Percentiles rank a stretch among this genome's conserved stretches.
Evolutionary conservation across 1,140 invertebrate species (phyloP).

Genomic region (Drosophila trapezifrons): DNA sequence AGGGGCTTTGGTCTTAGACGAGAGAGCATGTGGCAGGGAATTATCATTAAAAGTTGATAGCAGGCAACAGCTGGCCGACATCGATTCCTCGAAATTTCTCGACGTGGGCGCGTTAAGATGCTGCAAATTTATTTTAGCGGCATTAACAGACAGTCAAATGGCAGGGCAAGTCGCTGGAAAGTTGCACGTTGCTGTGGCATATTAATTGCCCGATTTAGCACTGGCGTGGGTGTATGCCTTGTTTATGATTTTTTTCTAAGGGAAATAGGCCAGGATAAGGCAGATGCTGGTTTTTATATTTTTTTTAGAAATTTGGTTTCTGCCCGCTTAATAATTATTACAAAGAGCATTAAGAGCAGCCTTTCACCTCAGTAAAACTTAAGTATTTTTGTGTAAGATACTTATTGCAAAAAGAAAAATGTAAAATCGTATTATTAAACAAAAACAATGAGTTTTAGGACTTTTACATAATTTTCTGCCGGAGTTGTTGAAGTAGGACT

Average conservation of each 20-base stretch:
- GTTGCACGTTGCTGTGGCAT: conserved; percentile 43
- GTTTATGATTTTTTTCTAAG: conserved; percentile 13
- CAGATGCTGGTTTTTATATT: conserved; percentile 20
- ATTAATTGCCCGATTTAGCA: conserved; percentile 26
- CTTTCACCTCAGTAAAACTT: neutral
- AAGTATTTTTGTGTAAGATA: neutral
- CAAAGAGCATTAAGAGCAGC: too few species aligned
- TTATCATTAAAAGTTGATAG: conserved; percentile 79
- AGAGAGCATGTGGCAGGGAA: conserved; percentile 57
- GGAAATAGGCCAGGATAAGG: conserved; percentile 9
- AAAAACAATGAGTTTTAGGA: too few species aligned
- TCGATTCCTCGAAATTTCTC: conserved; percentile 49
- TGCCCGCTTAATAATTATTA: conserved; percentile 7
- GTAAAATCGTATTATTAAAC: too few species aligned
- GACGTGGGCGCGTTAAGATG: conserved; percentile 30
- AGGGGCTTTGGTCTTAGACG: conserved; percentile 7
- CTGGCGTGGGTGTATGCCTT: conserved; percentile 8
- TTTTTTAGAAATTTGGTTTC: neutral
- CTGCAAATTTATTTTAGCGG: conserved; percentile 68
- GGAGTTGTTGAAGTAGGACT: too few species aligned
- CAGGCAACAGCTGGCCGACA: conserved; percentile 67
- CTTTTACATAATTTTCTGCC: too few species aligned
- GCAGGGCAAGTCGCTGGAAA: conserved; percentile 55
- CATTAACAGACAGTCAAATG: conserved; percentile 77
- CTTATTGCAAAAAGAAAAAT: neutral